These are phyloP conservation scores for Quadroppia sp. DNA, from an alignment of 2,888 invertebrate genomes.

Conservation along the genomic window DNA sequence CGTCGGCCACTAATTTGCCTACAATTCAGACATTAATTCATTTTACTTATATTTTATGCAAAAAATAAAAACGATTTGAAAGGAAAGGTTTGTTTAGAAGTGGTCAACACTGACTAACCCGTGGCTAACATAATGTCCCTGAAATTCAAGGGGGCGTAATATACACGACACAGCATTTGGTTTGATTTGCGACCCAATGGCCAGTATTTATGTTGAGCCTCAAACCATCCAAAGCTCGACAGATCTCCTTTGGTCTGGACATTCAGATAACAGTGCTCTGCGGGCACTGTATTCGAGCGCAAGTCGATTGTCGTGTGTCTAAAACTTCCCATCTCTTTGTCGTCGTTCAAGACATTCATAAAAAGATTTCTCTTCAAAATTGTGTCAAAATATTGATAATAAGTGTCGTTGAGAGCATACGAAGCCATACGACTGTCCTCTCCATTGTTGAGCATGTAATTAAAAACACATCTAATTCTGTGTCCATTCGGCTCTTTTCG, in stretches of 20 bases:
- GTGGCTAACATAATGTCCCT: slow-evolving; percentile 85
- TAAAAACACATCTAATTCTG: slow-evolving; percentile 61
- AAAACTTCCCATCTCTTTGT: slow-evolving; percentile 17
- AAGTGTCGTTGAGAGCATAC: too few species aligned
- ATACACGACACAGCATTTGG: slow-evolving; percentile 63
- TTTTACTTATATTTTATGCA: background rate
- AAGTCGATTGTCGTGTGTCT: slow-evolving; percentile 32
- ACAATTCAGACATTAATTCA: background rate
- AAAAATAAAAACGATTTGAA: too few species aligned
- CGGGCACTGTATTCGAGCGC: slow-evolving; percentile 51
- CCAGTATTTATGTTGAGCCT: slow-evolving; percentile 69
- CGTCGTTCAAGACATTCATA: background rate
- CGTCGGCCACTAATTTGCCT: slow-evolving; percentile 92
- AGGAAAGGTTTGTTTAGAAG: too few species aligned
- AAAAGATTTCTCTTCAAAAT: slow-evolving; percentile 6
- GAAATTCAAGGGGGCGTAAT: slow-evolving; percentile 57
- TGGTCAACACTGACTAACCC: slow-evolving; percentile 63
- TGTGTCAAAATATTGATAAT: background rate
- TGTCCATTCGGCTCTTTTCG: slow-evolving; percentile 78
- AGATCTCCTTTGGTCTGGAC: slow-evolving; percentile 89
- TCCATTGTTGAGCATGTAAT: background rate
- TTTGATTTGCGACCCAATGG: slow-evolving; percentile 51
- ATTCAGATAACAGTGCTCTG: slow-evolving; percentile 89
- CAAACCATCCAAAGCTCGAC: slow-evolving; percentile 87
- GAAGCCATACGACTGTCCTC: too few species aligned